A percentile compares a stretch with the other conserved stretches of the same genome.
These are phyloP conservation scores for Neomonachus schauinslandi DNA, from an alignment of 2,113 vertebrate genomes.

Conservation along the genomic window DNA sequence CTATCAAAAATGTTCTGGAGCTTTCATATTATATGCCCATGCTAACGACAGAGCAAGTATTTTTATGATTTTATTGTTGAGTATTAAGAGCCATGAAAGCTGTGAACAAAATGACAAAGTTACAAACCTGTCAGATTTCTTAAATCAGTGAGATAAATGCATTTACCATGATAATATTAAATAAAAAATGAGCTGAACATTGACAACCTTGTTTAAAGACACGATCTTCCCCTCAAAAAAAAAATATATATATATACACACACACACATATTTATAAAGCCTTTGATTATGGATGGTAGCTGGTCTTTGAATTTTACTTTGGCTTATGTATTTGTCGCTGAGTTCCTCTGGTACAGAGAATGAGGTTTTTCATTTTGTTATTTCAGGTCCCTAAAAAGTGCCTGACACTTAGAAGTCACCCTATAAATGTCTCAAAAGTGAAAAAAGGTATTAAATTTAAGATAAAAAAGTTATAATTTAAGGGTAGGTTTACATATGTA, in stretches of 20 bases:
- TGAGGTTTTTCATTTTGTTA: not conserved
- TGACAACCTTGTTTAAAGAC: not conserved
- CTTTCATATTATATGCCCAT: not conserved
- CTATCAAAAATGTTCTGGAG: not conserved
- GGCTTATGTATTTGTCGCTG: not conserved
- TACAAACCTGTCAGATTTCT: not conserved
- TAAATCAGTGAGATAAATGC: not conserved
- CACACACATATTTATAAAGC: not conserved
- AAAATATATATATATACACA: not conserved
- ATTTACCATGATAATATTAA: not conserved
- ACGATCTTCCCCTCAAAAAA: not conserved
- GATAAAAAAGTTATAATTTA: constrained; percentile 3
- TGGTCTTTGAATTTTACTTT: not conserved
- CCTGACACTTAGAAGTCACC: not conserved
- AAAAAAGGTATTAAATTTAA: not conserved
- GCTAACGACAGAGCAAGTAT: not conserved
- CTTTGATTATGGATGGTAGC: not conserved
- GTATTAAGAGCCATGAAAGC: not conserved
- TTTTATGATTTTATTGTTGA: not conserved
- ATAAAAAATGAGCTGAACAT: not conserved
- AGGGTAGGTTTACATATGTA: not conserved
- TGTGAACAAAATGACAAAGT: not conserved
- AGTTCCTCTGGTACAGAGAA: not conserved
- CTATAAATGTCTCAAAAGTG: not conserved
- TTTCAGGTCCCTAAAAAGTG: not conserved